Conservation (phyloP, 2,113 vertebrate genomes). For the Tichodroma muraria region DNA sequence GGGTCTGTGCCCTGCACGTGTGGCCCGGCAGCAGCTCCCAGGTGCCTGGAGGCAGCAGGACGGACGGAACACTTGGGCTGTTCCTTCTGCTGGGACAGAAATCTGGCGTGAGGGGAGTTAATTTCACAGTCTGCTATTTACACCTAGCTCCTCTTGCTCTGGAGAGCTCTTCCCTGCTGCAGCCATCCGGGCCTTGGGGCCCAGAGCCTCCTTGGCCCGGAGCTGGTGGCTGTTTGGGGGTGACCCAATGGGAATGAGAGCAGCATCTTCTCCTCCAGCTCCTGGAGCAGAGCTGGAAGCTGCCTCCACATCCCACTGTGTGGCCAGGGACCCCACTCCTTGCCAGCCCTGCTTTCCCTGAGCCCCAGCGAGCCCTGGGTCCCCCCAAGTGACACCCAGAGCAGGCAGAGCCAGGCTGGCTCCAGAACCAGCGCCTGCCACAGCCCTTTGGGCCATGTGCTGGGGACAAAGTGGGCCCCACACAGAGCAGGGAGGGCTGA, state of each 20-base stretch:
- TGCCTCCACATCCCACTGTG: fast-evolving
- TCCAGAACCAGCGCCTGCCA: fast-evolving
- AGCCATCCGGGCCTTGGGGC: constrained; percentile 47
- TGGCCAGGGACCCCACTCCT: neutral
- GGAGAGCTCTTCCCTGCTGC: constrained; percentile 27
- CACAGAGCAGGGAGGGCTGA: neutral
- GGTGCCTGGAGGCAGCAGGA: neutral
- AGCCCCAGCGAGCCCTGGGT: neutral
- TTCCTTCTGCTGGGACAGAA: neutral
- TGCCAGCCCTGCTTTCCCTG: neutral
- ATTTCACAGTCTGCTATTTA: constrained; percentile 29
- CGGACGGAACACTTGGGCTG: neutral
- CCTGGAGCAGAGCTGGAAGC: neutral
- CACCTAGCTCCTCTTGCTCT: constrained; percentile 5
- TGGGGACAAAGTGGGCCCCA: neutral
- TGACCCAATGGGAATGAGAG: neutral
- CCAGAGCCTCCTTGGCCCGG: neutral
- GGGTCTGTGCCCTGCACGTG: fast-evolving
- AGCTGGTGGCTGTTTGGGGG: neutral
- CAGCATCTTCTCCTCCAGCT: neutral
- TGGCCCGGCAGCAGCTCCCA: neutral
- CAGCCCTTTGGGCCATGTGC: neutral
- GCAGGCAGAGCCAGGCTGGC: neutral
- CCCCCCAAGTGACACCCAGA: fast-evolving
- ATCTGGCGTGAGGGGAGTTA: neutral